These are phyloP conservation scores for Phrynocephalus vlangalii DNA, from an alignment of 2,797 vertebrate species.

Conservation along the genomic window DNA sequence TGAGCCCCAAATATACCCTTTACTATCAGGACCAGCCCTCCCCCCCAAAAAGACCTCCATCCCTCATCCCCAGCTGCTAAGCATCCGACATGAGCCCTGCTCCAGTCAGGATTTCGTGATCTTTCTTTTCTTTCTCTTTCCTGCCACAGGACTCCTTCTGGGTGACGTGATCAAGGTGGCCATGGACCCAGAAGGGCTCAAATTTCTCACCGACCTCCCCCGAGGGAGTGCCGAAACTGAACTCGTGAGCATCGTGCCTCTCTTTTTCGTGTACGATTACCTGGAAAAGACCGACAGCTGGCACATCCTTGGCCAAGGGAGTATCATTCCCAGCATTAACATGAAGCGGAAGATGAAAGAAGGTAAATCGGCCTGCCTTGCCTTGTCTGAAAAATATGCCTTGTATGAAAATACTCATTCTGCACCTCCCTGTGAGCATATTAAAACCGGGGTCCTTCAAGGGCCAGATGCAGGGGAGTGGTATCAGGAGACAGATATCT, in stretches of 20 bases:
- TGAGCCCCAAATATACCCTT: no score
- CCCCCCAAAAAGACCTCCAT: background rate
- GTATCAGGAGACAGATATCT: no score
- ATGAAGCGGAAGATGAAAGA: conserved; percentile 84
- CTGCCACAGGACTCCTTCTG: conserved; percentile 83
- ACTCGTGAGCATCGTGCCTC: conserved; percentile 77
- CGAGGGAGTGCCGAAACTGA: conserved; percentile 84
- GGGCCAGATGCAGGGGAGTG: no score
- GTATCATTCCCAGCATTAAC: conserved; percentile 56
- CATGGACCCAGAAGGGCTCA: conserved; percentile 77
- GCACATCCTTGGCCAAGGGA: conserved; percentile 76
- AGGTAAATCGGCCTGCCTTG: conserved; percentile 75
- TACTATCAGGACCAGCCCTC: background rate
- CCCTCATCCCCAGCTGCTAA: background rate
- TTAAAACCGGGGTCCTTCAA: no score
- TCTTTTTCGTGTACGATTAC: conserved; percentile 86
- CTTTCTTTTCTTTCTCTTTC: background rate
- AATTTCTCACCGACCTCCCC: conserved; percentile 80
- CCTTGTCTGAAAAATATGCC: background rate
- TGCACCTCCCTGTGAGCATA: no score
- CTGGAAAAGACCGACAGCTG: conserved; percentile 83
- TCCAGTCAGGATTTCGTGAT: background rate
- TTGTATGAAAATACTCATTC: background rate
- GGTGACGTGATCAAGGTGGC: conserved; percentile 81
- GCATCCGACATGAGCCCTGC: background rate